These are phyloP conservation scores for Chrysina gloriosa DNA, from an alignment of 2,888 invertebrate genomes.

Conservation along the genomic window DNA sequence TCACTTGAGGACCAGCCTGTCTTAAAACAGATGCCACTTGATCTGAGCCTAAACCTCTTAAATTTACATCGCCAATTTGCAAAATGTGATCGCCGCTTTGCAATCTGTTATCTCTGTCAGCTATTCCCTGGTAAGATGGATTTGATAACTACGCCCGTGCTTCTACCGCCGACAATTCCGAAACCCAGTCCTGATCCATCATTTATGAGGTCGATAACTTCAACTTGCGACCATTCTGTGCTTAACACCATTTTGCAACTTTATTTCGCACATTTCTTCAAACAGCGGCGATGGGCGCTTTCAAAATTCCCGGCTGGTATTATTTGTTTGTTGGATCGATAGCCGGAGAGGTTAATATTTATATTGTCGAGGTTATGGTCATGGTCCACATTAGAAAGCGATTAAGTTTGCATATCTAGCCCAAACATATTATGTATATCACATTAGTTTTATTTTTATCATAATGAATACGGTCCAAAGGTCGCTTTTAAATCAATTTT, in stretches of 20 bases:
- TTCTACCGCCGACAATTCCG: constrained; percentile 96
- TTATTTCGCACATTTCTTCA: constrained; percentile 45
- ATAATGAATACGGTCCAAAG: constrained; percentile 9
- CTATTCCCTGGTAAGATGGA: constrained; percentile 96
- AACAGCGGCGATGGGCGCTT: constrained; percentile 34
- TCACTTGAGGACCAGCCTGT: constrained; percentile 75
- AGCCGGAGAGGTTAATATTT: constrained; percentile 28
- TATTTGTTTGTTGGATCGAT: constrained; percentile 32
- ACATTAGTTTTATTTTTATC: constrained; percentile 10
- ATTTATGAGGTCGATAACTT: constrained; percentile 97
- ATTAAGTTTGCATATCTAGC: too few relatives aligned
- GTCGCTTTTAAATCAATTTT: constrained; percentile 10
- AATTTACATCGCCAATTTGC: constrained; percentile 93
- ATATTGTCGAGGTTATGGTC: constrained; percentile 30
- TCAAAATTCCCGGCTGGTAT: constrained; percentile 29
- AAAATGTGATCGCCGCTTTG: constrained; percentile 98
- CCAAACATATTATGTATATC: constrained; percentile 1
- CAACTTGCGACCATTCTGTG: constrained; percentile 99
- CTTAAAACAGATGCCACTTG: constrained; percentile 89
- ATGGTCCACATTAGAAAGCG: constrained; percentile 7
- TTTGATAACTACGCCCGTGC: constrained; percentile 99
- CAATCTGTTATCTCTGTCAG: constrained; percentile 94
- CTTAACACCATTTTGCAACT: constrained; percentile 79
- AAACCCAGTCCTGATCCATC: constrained; percentile 98
- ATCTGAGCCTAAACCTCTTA: constrained; percentile 96